Evolutionary conservation across 2,888 invertebrate species (phyloP), one percentile per base, ranked within the genome.

Genomic region (Pyrocoelia pectoralis): DNA sequence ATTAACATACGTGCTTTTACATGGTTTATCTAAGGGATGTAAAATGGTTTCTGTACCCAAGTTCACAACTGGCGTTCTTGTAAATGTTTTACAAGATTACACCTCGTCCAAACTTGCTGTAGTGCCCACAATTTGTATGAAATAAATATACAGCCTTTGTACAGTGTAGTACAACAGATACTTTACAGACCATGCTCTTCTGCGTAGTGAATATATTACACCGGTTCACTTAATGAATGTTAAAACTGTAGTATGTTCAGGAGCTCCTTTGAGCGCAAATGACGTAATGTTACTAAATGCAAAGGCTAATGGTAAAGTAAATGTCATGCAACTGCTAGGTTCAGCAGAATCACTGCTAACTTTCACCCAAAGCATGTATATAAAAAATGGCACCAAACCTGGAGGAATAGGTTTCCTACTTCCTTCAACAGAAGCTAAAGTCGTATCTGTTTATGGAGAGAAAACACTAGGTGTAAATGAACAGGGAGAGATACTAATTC

Each of bases 401-500:
- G 67, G 66, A 12, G 63, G 46, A 14, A 33, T 64, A 8, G 79
- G 79, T 2, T 79, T 81, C 1, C 82, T 88, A 0, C 66, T 89
- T 1, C 84, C 88, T 0, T 89, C 84, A 70, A 89, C 90, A 0
- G 83, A 87, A 51, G 81, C 85, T 1, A 91, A 90, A 80, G 82
- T 91, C 24, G 84, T 90, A 0, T 80, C 86, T 6, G 65, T 79
- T 0, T 81, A 85, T 15, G 75, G 77, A 58, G 24, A 8, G 8
- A 24, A 24, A 66, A 70, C 15, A 70, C 56, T 33, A 50, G 51
- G 4, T 8, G 1, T 77, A 4, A 73, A 77, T 46, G 76, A 87
- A 82, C 80, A 81, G 10, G 95, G 95, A 1, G 94, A 95, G 77
- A 77, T 94, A 2, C 85, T 88, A 56, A 80, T 93, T 0, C 86